A percentile compares a stretch with the other conserved stretches of the same genome.
phyloP scores from a whole-genome alignment of 2,888 invertebrate species.

The Geotrupes spiniger region DNA sequence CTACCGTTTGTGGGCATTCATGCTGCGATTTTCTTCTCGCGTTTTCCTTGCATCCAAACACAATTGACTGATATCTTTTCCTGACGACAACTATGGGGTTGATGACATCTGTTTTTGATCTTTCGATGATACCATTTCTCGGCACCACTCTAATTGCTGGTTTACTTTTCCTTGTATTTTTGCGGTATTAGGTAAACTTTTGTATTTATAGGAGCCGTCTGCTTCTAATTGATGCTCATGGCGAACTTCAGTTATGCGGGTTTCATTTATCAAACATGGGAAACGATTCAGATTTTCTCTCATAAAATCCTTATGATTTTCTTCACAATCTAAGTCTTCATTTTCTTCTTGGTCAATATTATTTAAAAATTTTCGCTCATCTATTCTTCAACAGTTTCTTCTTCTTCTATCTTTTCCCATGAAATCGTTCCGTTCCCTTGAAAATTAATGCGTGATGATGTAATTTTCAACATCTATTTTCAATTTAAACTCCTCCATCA shows the following conservation, averaged over 20 bases:
- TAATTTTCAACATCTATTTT: too few species aligned
- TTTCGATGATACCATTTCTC: not conserved
- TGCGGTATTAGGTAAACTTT: not conserved
- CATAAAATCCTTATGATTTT: too few species aligned
- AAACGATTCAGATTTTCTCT: too few species aligned
- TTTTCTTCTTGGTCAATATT: too few species aligned
- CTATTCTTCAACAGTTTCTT: too few species aligned
- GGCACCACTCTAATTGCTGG: not conserved
- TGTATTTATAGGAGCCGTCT: not conserved
- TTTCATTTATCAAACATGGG: not conserved
- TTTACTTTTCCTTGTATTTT: not conserved
- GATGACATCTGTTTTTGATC: not conserved
- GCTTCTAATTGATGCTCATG: not conserved
- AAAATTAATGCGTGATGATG: too few species aligned
- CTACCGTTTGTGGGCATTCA: not conserved
- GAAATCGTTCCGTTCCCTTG: too few species aligned
- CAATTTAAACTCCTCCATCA: too few species aligned
- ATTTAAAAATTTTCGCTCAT: too few species aligned
- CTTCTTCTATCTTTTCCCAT: too few species aligned
- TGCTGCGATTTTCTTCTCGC: not conserved
- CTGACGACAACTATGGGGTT: not conserved
- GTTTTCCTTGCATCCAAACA: not conserved
- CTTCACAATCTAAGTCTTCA: too few species aligned
- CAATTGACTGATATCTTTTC: not conserved
- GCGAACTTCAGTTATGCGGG: not conserved